Base-by-base conservation (phyloP, 1,140 invertebrate genomes). In the Cydia splendana region DNA sequence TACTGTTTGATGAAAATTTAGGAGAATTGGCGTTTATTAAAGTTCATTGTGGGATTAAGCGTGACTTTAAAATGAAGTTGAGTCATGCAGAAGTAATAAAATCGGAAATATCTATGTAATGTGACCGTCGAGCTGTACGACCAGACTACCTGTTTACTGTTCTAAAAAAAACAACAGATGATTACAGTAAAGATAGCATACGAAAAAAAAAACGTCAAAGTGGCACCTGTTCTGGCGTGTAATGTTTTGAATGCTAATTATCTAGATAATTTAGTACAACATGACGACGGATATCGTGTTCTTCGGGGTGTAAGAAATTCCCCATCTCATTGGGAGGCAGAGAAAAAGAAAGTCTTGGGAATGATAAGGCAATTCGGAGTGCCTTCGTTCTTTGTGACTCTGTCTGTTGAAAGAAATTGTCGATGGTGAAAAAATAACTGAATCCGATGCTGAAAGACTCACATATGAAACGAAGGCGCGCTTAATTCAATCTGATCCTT, bases 341-440 rank as follows among this genome's bases (percentile, higher is more conserved):
- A 57, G 24, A 75, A 48, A 30, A 75, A 75, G n/a, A 75, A 75
- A n/a, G 15, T 57, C 9, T 34, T 75, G 5, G 74, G 48, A 2
- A 75, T 75, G 51, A 28, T 75, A 53, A 51, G 74, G 20, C 74
- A 75, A 18, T 75, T 75, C 13, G 74, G 74, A 7, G 74, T 75
- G 2, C 74, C 74, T 4, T 15, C 69, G 9, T 42, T 73, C 6
- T 73, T 73, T 73, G 5, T 73, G n/a, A 73, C 69, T n/a, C 15
- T 75, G 10, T 75, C 74, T 42, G 48, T 20, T 53, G 4, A 75
- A 57, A 12, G 45, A 45, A 34, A n/a, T 42, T 15, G 48, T 75
- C 7, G 74, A 75, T 18, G 18, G 18, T n/a, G 28, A 75, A 20
- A 34, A 24, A 28, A 6, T 75, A 7, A 7, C 51, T 34, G 2